Percentiles rank a stretch among this genome's conserved stretches.
Evolutionary conservation across 2,888 invertebrate genomes (phyloP).

Genomic region (Ischnura elegans): DNA sequence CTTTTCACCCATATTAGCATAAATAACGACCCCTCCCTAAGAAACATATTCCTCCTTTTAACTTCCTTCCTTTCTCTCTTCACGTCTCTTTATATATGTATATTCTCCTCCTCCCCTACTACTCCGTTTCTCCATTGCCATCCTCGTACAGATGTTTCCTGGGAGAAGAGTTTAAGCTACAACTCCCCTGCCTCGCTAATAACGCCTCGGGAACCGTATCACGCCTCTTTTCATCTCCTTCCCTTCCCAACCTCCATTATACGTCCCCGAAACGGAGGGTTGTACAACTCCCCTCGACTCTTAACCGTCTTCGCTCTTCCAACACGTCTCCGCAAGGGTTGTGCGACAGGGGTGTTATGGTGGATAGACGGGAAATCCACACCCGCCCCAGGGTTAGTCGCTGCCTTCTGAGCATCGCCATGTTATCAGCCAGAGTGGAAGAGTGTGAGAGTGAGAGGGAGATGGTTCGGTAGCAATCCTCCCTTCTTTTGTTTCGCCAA

Average conservation of each 20-base stretch:
- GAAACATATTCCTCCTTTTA: slow-evolving; percentile 18
- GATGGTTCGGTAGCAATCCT: background rate
- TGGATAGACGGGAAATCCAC: background rate
- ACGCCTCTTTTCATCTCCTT: slow-evolving; percentile 32
- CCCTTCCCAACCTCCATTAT: background rate
- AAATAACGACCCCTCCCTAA: background rate
- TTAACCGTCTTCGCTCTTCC: background rate
- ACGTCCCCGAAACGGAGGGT: background rate
- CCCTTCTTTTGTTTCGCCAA: background rate
- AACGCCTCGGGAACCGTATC: slow-evolving; percentile 19
- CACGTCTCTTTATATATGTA: background rate
- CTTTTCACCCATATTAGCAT: background rate
- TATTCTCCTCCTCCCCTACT: background rate
- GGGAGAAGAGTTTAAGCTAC: background rate
- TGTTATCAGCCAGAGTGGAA: background rate
- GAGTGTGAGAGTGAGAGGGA: too few species aligned
- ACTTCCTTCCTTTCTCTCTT: background rate
- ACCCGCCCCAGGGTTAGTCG: background rate
- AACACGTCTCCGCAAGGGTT: background rate
- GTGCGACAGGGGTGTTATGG: slow-evolving; percentile 2
- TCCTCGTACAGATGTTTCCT: background rate
- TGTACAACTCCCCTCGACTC: background rate
- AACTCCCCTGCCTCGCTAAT: background rate
- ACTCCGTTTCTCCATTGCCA: too few species aligned
- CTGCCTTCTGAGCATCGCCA: background rate